These are phyloP conservation scores for Lepidochrysops patricia DNA, from an alignment of 2,888 invertebrate species.

Conservation along the genomic window DNA sequence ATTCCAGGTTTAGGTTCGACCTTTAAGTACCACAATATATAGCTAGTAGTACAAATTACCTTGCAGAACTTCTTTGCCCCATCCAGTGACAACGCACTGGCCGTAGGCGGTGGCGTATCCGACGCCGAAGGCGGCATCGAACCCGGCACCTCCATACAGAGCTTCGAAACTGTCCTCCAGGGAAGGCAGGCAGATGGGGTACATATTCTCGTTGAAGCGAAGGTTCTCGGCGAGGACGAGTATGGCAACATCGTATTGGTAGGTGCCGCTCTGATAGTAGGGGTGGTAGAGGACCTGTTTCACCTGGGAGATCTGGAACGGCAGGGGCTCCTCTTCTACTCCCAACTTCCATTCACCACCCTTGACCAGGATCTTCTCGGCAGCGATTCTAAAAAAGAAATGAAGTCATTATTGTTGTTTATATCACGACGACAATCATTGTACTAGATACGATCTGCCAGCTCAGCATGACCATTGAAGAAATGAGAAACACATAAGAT, in stretches of 20 bases:
- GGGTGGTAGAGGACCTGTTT: constrained; percentile 82
- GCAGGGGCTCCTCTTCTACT: constrained; percentile 86
- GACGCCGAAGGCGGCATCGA: background rate
- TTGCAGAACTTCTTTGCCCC: constrained; percentile 86
- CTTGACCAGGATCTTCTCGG: constrained; percentile 82
- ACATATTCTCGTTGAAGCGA: constrained; percentile 80
- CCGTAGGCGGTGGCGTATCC: background rate
- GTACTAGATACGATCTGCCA: too few species aligned
- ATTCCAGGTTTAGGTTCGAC: background rate
- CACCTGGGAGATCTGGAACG: constrained; percentile 85
- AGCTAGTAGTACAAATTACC: constrained; percentile 65
- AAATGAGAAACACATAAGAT: too few species aligned
- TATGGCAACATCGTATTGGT: constrained; percentile 81
- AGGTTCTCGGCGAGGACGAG: constrained; percentile 78
- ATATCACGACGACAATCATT: background rate
- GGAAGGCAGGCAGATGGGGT: constrained; percentile 80
- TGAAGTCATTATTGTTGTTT: background rate
- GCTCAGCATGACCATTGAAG: too few species aligned
- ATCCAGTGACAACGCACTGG: constrained; percentile 85
- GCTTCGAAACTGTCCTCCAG: constrained; percentile 65
- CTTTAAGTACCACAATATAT: background rate
- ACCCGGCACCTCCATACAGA: constrained; percentile 70
- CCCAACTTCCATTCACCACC: constrained; percentile 90
- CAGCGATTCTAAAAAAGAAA: constrained; percentile 60
- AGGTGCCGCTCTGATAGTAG: constrained; percentile 74